A percentile compares a stretch with the other conserved stretches of the same genome.
phyloP scores from a whole-genome alignment of 2,888 invertebrate genomes.

The Odontomyia ornata region DNA sequence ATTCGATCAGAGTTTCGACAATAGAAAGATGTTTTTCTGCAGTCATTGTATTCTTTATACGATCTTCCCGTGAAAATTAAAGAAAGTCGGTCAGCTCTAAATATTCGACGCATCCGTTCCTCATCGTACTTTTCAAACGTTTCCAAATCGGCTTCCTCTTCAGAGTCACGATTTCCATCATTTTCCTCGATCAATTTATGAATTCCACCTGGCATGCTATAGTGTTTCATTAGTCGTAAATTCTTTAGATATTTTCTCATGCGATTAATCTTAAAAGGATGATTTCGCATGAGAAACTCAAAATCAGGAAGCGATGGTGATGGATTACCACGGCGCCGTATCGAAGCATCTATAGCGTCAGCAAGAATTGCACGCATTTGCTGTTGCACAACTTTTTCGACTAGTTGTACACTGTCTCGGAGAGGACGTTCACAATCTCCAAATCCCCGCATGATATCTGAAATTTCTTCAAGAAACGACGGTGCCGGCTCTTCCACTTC shows the following conservation, averaged over 20 bases:
- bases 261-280: conserved; percentile 78
- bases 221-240: conserved; percentile 64
- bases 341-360: conserved; percentile 76
- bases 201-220: conserved; percentile 59
- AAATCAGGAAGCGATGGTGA: conserved; percentile 71
- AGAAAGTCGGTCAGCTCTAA: conserved; percentile 72
- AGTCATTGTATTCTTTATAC: conserved; percentile 82
- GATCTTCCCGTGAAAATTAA: conserved; percentile 67
- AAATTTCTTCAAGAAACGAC: conserved; percentile 70
- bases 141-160: conserved; percentile 67
- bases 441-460: conserved; percentile 92
- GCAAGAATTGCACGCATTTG: conserved; percentile 82
- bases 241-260: conserved; percentile 77
- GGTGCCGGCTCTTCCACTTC: conserved; percentile 56
- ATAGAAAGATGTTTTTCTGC: conserved; percentile 78
- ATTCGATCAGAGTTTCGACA: conserved; percentile 67
- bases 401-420: conserved; percentile 81
- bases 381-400: conserved; percentile 84
- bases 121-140: conserved; percentile 64
- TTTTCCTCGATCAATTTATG: conserved; percentile 61
- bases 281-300: conserved; percentile 83
- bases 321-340: conserved; percentile 70
- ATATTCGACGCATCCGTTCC: conserved; percentile 61
- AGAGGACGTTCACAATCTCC: conserved; percentile 87
- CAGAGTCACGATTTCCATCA: conserved; percentile 64